These are phyloP conservation scores for Paguma larvata DNA, from an alignment of 2,797 vertebrate genomes.

Conservation along the genomic window DNA sequence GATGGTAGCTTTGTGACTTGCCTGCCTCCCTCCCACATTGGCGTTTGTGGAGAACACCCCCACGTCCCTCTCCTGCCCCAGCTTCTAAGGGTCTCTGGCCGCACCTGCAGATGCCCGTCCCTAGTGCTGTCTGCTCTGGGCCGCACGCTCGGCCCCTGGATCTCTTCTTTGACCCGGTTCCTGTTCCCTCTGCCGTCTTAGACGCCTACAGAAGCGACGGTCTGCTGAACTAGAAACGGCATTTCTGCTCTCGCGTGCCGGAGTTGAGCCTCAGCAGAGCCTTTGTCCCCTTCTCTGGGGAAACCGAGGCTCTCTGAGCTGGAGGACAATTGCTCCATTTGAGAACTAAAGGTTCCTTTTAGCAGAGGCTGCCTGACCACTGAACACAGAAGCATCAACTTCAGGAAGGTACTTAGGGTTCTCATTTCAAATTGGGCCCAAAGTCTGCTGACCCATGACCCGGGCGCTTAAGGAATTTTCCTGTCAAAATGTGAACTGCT, in stretches of 20 bases:
- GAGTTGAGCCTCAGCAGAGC: neutral
- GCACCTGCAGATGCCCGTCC: accelerated
- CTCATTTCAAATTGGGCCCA: neutral
- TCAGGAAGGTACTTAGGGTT: neutral
- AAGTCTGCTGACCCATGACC: neutral
- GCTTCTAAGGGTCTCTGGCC: neutral
- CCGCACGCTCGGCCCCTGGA: neutral
- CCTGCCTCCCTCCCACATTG: neutral
- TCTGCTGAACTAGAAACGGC: neutral
- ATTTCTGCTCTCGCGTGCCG: no score
- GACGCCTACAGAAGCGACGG: neutral
- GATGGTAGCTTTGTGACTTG: neutral
- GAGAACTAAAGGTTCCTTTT: neutral
- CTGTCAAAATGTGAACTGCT: neutral
- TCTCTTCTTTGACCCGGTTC: neutral
- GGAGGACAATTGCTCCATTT: neutral
- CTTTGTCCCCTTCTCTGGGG: neutral
- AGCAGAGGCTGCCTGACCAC: neutral
- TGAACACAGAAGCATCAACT: neutral
- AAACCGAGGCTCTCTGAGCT: neutral
- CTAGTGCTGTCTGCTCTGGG: neutral
- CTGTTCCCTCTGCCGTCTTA: neutral
- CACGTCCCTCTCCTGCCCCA: neutral
- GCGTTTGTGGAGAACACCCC: neutral
- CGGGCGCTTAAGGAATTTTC: neutral